Base-by-base conservation (phyloP, 2,113 vertebrate genomes). In the Alligator sinensis region DNA sequence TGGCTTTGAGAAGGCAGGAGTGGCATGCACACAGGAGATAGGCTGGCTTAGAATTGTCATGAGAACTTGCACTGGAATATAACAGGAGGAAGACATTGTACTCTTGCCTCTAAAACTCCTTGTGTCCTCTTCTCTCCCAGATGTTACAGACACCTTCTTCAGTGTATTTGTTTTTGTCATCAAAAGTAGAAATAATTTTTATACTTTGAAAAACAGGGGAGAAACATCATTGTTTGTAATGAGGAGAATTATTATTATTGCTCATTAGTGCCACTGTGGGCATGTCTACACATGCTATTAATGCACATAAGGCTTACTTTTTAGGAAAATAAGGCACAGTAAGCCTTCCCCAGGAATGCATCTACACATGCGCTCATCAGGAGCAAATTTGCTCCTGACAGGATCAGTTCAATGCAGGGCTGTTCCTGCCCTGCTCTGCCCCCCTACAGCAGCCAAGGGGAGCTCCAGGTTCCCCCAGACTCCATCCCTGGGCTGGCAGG, bases 11-110 rank as follows among this genome's bases (percentile, higher is more conserved):
- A 85, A 89, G 87, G 66, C 16, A 55, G 84, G 25, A 72, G 34
- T 82, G 47, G 89, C 94, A 77, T 60, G 27, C 3, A 0, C 16
- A 4, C 47, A 60, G 80, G 18, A 59, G 77, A 82, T 30, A 47
- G n/a, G 25, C 11, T 8, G 57, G 13, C 54, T 90, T 24, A 57
- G 60, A 63, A 54, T 64, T 0, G 0, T 9, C 11, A 30, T 55
- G 6, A 82, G 34, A 77, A 54, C 27, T 82, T 11, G 0, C 24
- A 28, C 34, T 75, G 60, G 47, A 84, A 82, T 82, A 91, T 34
- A 6, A 2, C 1, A 47, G 62, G 12, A 55, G 1, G 0, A 1
- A 81, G 25, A 47, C 3, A 57, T 16, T 0, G 2, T 3, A 30
- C 3, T 2, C 47, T 86, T 74, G 4, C 2, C 16, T 4, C 2